Evolutionary conservation across 1,140 invertebrate species (phyloP).

Genomic region (Thrips palmi): DNA sequence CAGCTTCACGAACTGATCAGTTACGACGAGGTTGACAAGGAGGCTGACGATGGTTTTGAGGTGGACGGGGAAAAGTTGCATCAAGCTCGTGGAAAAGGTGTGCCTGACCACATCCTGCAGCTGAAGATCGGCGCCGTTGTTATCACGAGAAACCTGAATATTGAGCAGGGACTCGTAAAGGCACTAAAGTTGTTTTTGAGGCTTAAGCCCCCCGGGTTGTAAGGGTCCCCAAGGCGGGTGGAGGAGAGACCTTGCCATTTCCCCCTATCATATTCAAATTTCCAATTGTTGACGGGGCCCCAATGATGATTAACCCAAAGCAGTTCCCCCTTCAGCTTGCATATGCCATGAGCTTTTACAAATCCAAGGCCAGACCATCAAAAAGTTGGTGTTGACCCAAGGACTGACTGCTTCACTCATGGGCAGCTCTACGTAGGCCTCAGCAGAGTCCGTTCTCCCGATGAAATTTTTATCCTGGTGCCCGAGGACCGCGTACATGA

Average conservation of each 20-base stretch:
- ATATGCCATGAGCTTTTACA: constrained; percentile 28
- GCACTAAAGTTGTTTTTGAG: constrained; percentile 5
- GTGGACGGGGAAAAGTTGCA: not conserved
- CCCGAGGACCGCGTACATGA: too few species aligned
- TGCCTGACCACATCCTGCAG: constrained; percentile 1
- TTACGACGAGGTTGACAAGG: not conserved
- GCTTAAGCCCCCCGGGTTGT: not conserved
- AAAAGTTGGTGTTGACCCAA: constrained; percentile 13
- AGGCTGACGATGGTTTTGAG: too few species aligned
- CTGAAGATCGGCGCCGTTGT: constrained; percentile 5
- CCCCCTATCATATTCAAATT: not conserved
- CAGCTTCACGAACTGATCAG: not conserved
- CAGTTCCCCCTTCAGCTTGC: constrained; percentile 23
- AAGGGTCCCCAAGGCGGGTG: not conserved
- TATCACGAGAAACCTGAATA: constrained; percentile 3
- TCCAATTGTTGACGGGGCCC: not conserved
- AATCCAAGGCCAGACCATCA: constrained; percentile 19
- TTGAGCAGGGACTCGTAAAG: constrained; percentile 3
- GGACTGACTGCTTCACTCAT: constrained; percentile 19
- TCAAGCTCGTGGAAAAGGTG: not conserved
- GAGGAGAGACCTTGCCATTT: not conserved
- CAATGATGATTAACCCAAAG: constrained; percentile 9
- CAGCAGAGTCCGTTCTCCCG: too few species aligned
- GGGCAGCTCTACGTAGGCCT: constrained; percentile 21
- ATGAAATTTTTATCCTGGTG: too few species aligned